These are phyloP conservation scores for Trachymyrmex septentrionalis DNA, from an alignment of 1,140 invertebrate species.

Conservation along the genomic window DNA sequence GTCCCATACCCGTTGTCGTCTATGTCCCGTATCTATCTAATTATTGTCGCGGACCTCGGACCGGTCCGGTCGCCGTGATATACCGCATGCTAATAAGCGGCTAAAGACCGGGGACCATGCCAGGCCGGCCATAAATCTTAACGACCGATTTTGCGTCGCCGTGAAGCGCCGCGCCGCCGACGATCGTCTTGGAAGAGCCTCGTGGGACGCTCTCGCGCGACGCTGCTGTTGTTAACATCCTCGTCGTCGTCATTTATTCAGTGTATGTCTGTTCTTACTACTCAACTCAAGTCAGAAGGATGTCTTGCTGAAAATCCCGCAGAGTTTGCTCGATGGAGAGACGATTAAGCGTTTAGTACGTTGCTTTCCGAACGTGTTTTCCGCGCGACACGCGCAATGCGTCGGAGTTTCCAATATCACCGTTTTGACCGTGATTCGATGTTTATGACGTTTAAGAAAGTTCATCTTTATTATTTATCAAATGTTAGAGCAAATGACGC, in stretches of 20 bases:
- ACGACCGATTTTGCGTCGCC: conserved; percentile 81
- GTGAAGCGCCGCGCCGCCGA: conserved; percentile 71
- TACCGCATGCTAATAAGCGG: conserved; percentile 87
- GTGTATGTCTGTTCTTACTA: not conserved
- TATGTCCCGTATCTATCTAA: conserved; percentile 86
- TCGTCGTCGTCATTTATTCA: conserved; percentile 49
- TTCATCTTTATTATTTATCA: too few species aligned
- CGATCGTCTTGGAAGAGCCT: conserved; percentile 79
- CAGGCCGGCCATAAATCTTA: conserved; percentile 84
- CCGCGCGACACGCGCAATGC: not conserved
- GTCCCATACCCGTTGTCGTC: conserved; percentile 78
- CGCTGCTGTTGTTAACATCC: conserved; percentile 34
- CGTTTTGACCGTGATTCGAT: too few species aligned
- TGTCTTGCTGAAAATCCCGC: not conserved
- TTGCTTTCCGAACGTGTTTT: conserved; percentile 1
- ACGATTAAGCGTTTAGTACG: not conserved
- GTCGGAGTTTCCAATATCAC: not conserved
- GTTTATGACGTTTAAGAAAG: too few species aligned
- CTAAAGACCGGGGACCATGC: conserved; percentile 86
- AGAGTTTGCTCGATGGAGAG: not conserved
- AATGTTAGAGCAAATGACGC: too few species aligned
- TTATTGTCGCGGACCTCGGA: conserved; percentile 85
- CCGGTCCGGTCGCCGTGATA: conserved; percentile 83
- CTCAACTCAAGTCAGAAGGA: not conserved
- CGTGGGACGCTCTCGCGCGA: conserved; percentile 37